A percentile compares a stretch with the other conserved stretches of the same genome.
These are phyloP conservation scores for Elgaria multicarinata DNA, from an alignment of 2,113 vertebrate species.

Conservation along the genomic window DNA sequence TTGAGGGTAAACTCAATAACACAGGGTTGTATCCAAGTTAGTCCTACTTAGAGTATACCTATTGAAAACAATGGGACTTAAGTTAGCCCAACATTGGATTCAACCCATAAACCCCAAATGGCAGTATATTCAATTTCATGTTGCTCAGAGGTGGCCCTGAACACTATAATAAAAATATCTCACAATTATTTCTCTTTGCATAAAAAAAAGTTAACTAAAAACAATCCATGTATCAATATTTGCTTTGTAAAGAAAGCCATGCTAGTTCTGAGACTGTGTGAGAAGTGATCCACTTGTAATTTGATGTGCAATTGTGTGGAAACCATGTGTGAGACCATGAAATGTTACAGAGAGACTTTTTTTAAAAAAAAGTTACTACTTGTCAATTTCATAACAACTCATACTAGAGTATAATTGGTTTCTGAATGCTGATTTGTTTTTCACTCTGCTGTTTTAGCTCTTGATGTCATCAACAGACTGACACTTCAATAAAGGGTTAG, in stretches of 20 bases:
- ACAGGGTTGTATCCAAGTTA: background rate
- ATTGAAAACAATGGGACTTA: background rate
- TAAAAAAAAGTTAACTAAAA: conserved; percentile 7
- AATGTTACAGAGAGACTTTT: conserved; percentile 6
- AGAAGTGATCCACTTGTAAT: conserved; percentile 20
- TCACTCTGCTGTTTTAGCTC: background rate
- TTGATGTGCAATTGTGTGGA: conserved; percentile 20
- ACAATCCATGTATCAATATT: background rate
- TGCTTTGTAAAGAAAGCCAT: conserved; percentile 5
- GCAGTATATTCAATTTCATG: background rate
- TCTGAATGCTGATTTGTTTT: background rate
- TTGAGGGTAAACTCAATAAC: background rate
- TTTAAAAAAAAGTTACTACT: background rate
- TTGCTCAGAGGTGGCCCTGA: background rate
- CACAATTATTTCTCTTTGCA: background rate
- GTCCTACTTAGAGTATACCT: background rate
- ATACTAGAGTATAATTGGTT: background rate
- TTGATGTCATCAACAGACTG: background rate
- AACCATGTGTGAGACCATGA: background rate
- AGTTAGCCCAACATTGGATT: too few relatives aligned
- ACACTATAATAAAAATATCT: background rate
- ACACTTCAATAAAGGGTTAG: background rate
- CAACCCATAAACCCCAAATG: too few relatives aligned
- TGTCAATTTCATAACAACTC: conserved; percentile 1
- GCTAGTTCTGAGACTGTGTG: fast-evolving